A percentile compares a stretch with the other conserved stretches of the same genome.
Conservation (phyloP, 1,140 invertebrate genomes). For the Argopecten irradians region DNA sequence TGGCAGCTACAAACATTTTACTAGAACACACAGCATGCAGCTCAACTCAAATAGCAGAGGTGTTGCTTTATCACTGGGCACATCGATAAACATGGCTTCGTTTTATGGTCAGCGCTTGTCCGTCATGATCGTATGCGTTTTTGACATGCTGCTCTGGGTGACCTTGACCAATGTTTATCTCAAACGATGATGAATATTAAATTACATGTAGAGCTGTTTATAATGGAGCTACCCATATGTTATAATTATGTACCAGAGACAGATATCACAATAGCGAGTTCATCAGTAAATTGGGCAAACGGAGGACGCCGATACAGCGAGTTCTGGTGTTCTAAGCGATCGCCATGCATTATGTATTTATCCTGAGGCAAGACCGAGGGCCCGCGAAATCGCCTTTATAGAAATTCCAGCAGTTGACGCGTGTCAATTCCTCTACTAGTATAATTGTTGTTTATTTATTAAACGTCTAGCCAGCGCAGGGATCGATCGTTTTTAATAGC, state of each 20-base stretch:
- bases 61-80: background rate
- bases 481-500: background rate
- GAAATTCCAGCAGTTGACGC: background rate
- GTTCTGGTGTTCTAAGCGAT: background rate
- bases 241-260: background rate
- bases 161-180: background rate
- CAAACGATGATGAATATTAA: background rate
- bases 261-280: background rate
- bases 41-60: background rate
- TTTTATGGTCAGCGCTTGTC: background rate
- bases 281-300: background rate
- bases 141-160: background rate
- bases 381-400: background rate
- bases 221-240: constrained; percentile 5
- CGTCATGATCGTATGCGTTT: background rate
- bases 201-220: background rate
- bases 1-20: background rate
- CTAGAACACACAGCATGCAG: background rate
- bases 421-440: background rate
- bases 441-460: constrained; percentile 7
- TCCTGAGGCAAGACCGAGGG: background rate
- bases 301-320: background rate
- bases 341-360: background rate
- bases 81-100: background rate
- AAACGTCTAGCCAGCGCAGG: background rate